These are phyloP conservation scores for Pluvialis apricaria DNA, from an alignment of 2,113 vertebrate species.

Conservation along the genomic window DNA sequence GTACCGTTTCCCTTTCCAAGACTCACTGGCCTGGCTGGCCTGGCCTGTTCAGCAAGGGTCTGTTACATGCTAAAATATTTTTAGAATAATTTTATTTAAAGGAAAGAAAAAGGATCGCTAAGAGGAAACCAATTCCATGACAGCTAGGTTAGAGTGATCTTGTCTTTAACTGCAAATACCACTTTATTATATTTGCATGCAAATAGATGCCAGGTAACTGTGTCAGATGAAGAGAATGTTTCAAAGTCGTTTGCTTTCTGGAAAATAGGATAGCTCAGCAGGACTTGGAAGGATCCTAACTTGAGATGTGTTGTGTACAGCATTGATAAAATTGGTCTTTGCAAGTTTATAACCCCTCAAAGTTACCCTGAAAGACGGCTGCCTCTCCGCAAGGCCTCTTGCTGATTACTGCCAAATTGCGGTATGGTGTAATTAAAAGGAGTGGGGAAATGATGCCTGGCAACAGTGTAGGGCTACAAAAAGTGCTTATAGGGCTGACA, in stretches of 20 bases:
- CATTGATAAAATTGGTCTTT: background rate
- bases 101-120: background rate
- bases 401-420: background rate
- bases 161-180: background rate
- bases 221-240: background rate
- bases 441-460: background rate
- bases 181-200: background rate
- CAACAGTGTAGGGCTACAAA: background rate
- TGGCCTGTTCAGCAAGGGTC: background rate
- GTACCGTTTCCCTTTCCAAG: background rate
- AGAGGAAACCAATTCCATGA: background rate
- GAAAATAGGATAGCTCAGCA: background rate
- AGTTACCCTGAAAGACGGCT: background rate
- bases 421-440: background rate
- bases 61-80: background rate
- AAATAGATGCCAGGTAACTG: background rate
- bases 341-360: background rate
- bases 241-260: background rate
- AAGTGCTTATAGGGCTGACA: background rate
- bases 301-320: background rate
- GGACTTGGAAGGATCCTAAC: background rate
- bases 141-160: background rate
- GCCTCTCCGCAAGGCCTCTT: background rate
- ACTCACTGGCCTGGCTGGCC: background rate
- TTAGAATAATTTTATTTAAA: background rate